phyloP scores from a whole-genome alignment of 2,797 vertebrate genomes.

The Eulemur mongoz region DNA sequence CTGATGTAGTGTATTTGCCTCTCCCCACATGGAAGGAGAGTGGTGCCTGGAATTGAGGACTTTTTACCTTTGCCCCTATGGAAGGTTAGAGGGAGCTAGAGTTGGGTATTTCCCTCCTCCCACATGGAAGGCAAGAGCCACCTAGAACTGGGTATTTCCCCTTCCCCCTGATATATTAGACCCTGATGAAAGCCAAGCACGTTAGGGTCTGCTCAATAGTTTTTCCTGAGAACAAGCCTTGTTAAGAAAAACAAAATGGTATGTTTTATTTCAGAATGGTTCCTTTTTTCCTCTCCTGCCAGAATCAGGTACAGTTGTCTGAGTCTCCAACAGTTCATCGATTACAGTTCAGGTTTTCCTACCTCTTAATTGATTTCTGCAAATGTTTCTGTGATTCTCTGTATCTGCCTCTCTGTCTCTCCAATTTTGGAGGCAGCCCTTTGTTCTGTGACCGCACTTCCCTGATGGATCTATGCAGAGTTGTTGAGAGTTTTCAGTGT shows the following conservation, averaged over 20 bases:
- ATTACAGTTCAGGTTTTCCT: neutral
- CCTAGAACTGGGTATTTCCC: neutral
- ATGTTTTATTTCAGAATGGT: neutral
- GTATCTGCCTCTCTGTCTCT: no score
- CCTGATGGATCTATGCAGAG: neutral
- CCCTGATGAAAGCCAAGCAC: neutral
- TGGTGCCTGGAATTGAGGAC: no score
- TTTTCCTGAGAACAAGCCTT: neutral
- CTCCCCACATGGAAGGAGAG: no score
- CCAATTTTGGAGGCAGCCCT: neutral
- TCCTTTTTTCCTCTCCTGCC: neutral
- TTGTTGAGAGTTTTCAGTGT: neutral
- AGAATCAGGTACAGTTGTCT: neutral
- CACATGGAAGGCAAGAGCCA: neutral
- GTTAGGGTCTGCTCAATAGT: neutral
- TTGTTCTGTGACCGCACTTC: neutral
- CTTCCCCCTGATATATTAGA: neutral
- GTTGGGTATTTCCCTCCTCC: no score
- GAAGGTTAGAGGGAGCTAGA: no score
- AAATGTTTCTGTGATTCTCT: no score
- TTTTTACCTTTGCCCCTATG: no score
- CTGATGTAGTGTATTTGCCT: no score
- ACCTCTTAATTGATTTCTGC: neutral
- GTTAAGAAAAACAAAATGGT: neutral
- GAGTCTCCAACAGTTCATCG: neutral